phyloP scores from a whole-genome alignment of 2,888 invertebrate genomes.

The Melanostoma mellinum region DNA sequence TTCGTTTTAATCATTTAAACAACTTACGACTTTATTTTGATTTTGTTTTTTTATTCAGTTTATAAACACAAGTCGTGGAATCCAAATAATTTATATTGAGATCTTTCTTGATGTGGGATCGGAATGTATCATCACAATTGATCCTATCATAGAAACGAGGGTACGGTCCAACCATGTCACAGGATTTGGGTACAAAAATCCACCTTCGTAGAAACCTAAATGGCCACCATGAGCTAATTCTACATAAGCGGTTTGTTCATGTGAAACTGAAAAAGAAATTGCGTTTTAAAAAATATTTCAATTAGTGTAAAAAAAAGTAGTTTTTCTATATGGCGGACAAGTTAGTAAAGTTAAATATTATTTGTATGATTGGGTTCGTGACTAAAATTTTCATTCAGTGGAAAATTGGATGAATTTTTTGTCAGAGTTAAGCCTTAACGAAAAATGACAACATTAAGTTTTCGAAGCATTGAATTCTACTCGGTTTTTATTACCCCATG shows the following conservation, averaged over 20 bases:
- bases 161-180: constrained; percentile 96
- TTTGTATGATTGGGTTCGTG: too few species aligned
- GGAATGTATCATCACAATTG: constrained; percentile 83
- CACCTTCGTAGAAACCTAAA: constrained; percentile 96
- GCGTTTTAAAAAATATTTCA: neutral
- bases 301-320: neutral
- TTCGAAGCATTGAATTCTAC: too few species aligned
- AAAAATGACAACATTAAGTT: too few species aligned
- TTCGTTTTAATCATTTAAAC: constrained; percentile 58
- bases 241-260: constrained; percentile 88
- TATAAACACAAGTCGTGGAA: neutral
- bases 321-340: too few species aligned
- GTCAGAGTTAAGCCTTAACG: too few species aligned
- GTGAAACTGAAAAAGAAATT: constrained; percentile 83
- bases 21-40: constrained; percentile 34
- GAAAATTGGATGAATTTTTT: too few species aligned
- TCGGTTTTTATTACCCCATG: too few species aligned
- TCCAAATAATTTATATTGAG: constrained; percentile 55
- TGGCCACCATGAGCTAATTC: constrained; percentile 96
- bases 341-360: too few species aligned
- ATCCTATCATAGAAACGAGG: constrained; percentile 91
- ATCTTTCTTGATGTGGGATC: constrained; percentile 72
- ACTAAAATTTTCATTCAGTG: too few species aligned
- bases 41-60: constrained; percentile 21
- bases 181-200: constrained; percentile 92